Evolutionary conservation across 2,888 invertebrate species (phyloP), one percentile per base, ranked within the genome.

Genomic region (Tachina grossa): DNA sequence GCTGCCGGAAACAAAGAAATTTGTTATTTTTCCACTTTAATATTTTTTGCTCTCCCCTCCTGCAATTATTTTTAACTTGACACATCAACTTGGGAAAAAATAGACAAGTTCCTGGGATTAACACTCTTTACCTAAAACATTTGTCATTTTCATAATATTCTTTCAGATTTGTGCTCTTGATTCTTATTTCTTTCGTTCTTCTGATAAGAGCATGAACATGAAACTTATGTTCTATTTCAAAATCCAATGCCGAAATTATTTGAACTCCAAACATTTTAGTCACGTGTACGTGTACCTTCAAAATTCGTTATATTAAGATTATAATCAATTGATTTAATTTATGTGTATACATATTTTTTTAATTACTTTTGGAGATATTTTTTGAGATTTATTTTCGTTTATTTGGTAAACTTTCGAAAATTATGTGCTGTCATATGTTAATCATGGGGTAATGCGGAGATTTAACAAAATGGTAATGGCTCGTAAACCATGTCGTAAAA

Each of bases 101-200:
- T 4, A 53, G 83, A 83, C 85, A 85, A 85, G 79, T 83, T 76
- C 80, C 76, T 41, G 49, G 83, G 79, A 85, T 85, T 83, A 85
- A 75, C 69, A 83, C 75, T 79, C 74, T 53, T 72, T 85, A 76
- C 75, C 75, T 65, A 55, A 16, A 78, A 81, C 83, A 86, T 86
- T 86, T 86, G 81, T 86, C 83, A 86, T 86, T 77, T 83, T 77
- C 45, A 82, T 66, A 78, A 71, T 69, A 47, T 47, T 65, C 57
- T 19, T 69, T 51, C 16, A 47, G 83, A 71, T 49, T 59, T 71
- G 47, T 41, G 22, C 55, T 66, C 47, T 69, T 45, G 61, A 31
- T 31, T 31, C 31, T 57, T 65, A n/a, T 69, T 66, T 71, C 4
- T 1, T 55, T 55, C 39, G 45, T 45, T 47, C 47, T 53, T 19